Evolutionary conservation across 37 sponge, comb jelly and placozoan genomes (phyloP).

Genomic region (Geodia barretti): DNA sequence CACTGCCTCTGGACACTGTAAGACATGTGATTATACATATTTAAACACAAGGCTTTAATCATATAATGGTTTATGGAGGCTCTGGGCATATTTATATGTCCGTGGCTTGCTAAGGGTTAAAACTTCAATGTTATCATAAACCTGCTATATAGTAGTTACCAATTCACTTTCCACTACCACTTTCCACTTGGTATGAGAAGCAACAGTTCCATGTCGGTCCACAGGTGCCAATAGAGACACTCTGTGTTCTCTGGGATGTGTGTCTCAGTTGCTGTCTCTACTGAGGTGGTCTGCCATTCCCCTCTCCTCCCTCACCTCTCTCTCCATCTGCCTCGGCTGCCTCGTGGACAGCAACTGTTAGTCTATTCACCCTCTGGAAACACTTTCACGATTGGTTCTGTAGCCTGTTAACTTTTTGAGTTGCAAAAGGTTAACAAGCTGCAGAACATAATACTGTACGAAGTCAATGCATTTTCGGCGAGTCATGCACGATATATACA

Average conservation of each 20-base stretch:
- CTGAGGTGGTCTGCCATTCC: not conserved
- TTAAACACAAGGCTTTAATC: too few relatives aligned
- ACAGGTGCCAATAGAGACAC: too few relatives aligned
- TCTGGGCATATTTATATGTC: too few relatives aligned
- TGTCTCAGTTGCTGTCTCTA: not conserved
- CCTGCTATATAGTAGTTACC: too few relatives aligned
- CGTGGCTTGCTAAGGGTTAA: too few relatives aligned
- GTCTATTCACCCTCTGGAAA: not conserved
- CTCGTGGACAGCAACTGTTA: slow-evolving; percentile 1
- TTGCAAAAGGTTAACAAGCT: too few relatives aligned
- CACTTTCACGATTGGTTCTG: not conserved
- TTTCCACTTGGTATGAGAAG: too few relatives aligned
- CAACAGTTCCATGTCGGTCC: too few relatives aligned
- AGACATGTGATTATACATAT: not conserved
- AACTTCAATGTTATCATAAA: too few relatives aligned
- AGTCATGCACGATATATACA: not conserved
- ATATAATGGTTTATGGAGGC: too few relatives aligned
- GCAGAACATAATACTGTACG: not conserved
- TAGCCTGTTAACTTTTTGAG: not conserved
- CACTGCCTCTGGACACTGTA: slow-evolving; percentile 8
- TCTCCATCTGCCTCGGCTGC: slow-evolving; percentile 7
- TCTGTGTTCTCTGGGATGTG: not conserved
- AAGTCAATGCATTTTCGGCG: too few relatives aligned
- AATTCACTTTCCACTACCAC: too few relatives aligned
- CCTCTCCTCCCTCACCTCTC: not conserved